Conservation (phyloP, 2,113 vertebrate genomes). For the Indicator maculatus region DNA sequence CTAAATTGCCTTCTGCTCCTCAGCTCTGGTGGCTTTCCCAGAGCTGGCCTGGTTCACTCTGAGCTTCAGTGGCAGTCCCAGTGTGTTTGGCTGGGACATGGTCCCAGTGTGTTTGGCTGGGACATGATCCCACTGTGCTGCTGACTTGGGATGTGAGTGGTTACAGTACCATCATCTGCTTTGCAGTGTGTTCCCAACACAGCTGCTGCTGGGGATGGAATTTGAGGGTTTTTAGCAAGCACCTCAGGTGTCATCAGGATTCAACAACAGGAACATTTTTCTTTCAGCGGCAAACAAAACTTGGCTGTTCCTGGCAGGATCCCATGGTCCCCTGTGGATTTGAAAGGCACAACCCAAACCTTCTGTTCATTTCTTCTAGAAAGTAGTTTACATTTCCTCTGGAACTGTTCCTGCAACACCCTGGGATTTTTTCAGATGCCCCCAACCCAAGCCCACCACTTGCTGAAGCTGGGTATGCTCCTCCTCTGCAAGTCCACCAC, state of each 20-base stretch:
- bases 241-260: background rate
- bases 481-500: background rate
- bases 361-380: constrained; percentile 32
- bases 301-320: constrained; percentile 22
- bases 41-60: background rate
- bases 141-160: background rate
- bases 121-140: background rate
- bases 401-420: background rate
- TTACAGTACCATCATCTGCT: fast-evolving
- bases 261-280: constrained; percentile 19
- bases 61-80: background rate
- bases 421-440: background rate
- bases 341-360: constrained; percentile 51
- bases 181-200: background rate
- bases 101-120: background rate
- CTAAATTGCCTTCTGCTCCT: background rate
- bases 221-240: background rate
- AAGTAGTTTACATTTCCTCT: background rate
- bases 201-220: background rate
- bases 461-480: too few species aligned
- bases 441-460: fast-evolving
- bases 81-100: background rate
- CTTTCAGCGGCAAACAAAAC: constrained; percentile 40
- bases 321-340: background rate
- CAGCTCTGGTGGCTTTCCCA: background rate